Conservation (phyloP, 2,797 vertebrate genomes). For the Babyrousa celebensis region DNA sequence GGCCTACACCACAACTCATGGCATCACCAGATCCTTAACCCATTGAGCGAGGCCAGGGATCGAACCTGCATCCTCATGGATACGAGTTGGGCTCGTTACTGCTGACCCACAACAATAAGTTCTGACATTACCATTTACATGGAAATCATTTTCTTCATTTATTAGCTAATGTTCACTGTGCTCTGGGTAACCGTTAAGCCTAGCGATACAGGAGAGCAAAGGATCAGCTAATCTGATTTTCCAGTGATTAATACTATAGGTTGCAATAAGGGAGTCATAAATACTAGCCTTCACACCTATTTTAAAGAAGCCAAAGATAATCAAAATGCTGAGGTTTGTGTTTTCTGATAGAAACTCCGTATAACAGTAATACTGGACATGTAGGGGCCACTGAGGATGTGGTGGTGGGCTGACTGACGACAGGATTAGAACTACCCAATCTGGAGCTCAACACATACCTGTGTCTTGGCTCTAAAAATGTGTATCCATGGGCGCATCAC, state of each 20-base stretch:
- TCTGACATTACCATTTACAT: not conserved
- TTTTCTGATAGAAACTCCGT: not conserved
- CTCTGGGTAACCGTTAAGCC: not conserved
- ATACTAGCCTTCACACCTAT: not conserved
- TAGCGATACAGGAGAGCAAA: rapidly evolving
- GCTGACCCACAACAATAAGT: too few species aligned
- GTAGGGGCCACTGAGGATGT: not conserved
- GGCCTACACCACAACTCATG: too few species aligned
- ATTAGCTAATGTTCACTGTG: not conserved
- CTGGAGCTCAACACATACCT: too few species aligned
- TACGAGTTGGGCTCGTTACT: too few species aligned
- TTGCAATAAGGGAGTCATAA: not conserved
- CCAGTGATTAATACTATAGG: not conserved
- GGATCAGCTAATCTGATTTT: not conserved
- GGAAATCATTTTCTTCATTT: not conserved
- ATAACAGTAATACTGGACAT: rapidly evolving
- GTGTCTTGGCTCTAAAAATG: not conserved
- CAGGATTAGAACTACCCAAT: not conserved
- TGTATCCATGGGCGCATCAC: too few species aligned
- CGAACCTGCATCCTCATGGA: too few species aligned
- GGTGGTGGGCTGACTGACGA: not conserved
- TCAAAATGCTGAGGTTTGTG: not conserved
- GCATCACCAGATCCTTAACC: too few species aligned
- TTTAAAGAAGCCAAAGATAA: not conserved
- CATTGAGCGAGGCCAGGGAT: too few species aligned